These are phyloP conservation scores for Eubasilissa splendida DNA, from an alignment of 2,888 invertebrate genomes.

Conservation along the genomic window DNA sequence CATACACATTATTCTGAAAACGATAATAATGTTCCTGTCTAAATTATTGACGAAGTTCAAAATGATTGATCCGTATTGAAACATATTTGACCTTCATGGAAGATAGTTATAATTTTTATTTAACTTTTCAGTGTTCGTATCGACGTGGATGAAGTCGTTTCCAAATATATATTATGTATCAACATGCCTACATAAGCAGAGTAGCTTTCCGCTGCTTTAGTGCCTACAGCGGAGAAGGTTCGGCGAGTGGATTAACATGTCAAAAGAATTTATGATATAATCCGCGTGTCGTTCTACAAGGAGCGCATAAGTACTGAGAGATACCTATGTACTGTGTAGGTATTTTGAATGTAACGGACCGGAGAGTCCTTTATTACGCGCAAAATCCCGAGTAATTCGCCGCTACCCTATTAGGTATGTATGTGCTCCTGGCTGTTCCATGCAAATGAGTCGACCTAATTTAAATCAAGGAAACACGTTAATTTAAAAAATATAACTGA, in stretches of 20 bases:
- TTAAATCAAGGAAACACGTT: constrained; percentile 14
- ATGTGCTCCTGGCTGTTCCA: constrained; percentile 38
- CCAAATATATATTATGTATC: constrained; percentile 36
- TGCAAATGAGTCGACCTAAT: constrained; percentile 45
- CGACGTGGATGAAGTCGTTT: constrained; percentile 24
- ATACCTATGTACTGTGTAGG: background rate
- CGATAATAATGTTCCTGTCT: too few relatives aligned
- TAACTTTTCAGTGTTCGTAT: constrained; percentile 2
- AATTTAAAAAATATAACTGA: background rate
- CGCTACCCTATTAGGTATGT: constrained; percentile 19
- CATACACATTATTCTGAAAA: too few relatives aligned
- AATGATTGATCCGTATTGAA: too few relatives aligned
- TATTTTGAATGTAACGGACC: constrained; percentile 38
- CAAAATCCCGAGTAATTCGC: constrained; percentile 47
- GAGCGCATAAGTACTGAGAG: constrained; percentile 13
- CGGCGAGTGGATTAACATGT: constrained; percentile 65
- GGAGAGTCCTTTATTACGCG: constrained; percentile 40
- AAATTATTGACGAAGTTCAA: too few relatives aligned
- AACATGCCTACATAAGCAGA: constrained; percentile 31
- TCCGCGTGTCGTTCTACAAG: constrained; percentile 39
- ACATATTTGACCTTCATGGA: background rate
- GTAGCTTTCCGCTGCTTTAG: constrained; percentile 1
- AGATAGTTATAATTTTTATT: background rate
- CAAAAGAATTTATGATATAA: constrained; percentile 65
- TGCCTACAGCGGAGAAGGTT: constrained; percentile 27